phyloP scores from a whole-genome alignment of 2,888 invertebrate genomes.

The Spatulosminthurus flaviceps region DNA sequence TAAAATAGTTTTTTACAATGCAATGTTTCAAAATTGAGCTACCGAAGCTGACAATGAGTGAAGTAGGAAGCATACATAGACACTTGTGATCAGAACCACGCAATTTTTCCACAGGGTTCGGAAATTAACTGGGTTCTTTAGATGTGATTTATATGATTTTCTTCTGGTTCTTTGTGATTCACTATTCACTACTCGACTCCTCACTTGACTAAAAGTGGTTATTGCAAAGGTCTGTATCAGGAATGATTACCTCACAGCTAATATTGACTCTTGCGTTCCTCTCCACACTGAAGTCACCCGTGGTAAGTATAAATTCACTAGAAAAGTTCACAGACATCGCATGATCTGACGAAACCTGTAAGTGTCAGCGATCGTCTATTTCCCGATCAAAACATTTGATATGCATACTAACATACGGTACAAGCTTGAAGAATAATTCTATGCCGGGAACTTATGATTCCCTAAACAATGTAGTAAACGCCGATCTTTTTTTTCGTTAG shows the following conservation, averaged over 20 bases:
- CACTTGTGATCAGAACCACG: constrained; percentile 38
- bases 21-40: constrained; percentile 24
- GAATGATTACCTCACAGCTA: neutral
- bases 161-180: no score
- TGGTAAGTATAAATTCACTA: no score
- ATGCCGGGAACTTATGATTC: neutral
- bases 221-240: neutral
- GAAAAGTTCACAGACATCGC: no score
- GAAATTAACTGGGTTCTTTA: constrained; percentile 29
- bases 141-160: no score
- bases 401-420: no score
- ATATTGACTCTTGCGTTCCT: neutral
- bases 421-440: no score
- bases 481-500: neutral
- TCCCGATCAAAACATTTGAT: no score
- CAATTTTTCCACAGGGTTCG: constrained; percentile 31
- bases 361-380: no score
- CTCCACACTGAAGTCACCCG: neutral
- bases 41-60: neutral
- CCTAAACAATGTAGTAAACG: neutral
- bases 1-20: constrained; percentile 25
- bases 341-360: no score
- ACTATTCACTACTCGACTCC: neutral
- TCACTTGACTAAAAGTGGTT: neutral
- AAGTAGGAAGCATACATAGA: constrained; percentile 27